Evolutionary conservation across 2,113 vertebrate genomes (phyloP).

Genomic region (Erinaceus europaeus): DNA sequence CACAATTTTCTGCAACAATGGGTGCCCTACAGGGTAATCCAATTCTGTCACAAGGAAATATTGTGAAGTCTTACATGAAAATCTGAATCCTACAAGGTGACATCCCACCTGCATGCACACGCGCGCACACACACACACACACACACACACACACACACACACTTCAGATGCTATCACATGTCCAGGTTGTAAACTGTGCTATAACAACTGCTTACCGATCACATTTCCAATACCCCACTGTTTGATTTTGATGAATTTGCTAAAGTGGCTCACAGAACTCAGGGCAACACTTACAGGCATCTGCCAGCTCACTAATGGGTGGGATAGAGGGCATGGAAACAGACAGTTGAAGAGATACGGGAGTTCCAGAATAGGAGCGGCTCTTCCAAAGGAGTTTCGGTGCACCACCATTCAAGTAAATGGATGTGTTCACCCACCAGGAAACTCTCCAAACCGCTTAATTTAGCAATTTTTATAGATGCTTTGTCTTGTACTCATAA

Average conservation of each 20-base stretch:
- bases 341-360: not conserved
- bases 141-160: not conserved
- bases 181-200: not conserved
- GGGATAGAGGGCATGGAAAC: not conserved
- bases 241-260: not conserved
- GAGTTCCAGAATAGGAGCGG: too few relatives aligned
- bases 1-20: too few relatives aligned
- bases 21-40: too few relatives aligned
- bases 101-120: too few relatives aligned
- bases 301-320: not conserved
- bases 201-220: not conserved
- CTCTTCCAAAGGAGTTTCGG: too few relatives aligned
- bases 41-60: too few relatives aligned
- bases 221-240: not conserved
- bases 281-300: not conserved
- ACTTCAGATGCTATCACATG: not conserved
- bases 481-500: not conserved
- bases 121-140: not conserved
- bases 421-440: not conserved
- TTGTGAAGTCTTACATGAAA: too few relatives aligned
- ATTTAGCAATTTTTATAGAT: not conserved
- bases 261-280: not conserved
- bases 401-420: not conserved
- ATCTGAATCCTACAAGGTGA: too few relatives aligned
- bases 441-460: not conserved